Percentiles rank a stretch among this genome's conserved stretches.
Conservation (phyloP, 2,797 vertebrate genomes). For the Clarias laeviceps region DNA sequence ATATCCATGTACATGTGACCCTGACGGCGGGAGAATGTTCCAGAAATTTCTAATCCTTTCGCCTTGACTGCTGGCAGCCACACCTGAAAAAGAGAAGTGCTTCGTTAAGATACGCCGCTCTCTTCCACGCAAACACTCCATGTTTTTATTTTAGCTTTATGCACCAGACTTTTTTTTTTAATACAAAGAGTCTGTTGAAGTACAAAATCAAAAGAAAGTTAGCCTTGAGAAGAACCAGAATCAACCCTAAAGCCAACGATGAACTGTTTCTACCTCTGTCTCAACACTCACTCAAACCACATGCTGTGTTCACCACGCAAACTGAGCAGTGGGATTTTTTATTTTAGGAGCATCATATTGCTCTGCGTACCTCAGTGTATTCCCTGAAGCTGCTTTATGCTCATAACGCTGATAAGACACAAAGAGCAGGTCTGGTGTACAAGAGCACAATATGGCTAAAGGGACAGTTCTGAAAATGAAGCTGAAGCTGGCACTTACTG, state of each 20-base stretch:
- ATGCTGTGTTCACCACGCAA: not conserved
- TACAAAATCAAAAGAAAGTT: not conserved
- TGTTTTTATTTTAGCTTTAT: not conserved
- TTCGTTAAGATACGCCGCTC: not conserved
- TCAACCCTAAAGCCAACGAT: not conserved
- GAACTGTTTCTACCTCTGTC: not conserved
- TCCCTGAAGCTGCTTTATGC: not conserved
- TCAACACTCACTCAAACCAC: not conserved
- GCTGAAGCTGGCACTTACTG: not conserved
- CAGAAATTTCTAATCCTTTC: conserved; percentile 94
- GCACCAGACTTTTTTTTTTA: too few species aligned
- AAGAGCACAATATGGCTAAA: not conserved
- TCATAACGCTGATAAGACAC: not conserved
- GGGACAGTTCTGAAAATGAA: not conserved
- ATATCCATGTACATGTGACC: conserved; percentile 99
- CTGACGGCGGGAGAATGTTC: conserved; percentile 94
- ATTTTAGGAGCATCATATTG: not conserved
- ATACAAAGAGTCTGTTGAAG: too few species aligned
- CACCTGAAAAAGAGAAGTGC: conserved; percentile 72
- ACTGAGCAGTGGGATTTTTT: not conserved
- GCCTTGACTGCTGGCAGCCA: conserved; percentile 98
- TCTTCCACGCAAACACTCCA: not conserved
- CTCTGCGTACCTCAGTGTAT: not conserved
- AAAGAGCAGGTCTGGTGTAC: not conserved
- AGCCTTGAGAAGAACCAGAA: not conserved